Conservation (phyloP, 2,797 vertebrate genomes). For the Pseudomugil tenellus region DNA sequence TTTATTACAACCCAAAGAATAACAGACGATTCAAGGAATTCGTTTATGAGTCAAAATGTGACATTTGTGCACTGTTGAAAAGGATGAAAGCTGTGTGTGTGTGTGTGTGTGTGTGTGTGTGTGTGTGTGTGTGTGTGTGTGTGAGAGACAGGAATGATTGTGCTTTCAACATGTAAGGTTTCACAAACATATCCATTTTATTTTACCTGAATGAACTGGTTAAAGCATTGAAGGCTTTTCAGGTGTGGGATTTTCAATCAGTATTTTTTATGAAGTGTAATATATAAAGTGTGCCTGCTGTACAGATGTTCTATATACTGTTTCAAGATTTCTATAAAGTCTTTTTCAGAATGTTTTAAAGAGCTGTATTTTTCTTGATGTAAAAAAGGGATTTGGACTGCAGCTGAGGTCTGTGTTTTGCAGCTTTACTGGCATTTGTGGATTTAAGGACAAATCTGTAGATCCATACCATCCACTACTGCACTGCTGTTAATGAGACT, state of each 20-base stretch:
- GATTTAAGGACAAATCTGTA: too few species aligned
- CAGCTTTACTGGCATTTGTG: too few species aligned
- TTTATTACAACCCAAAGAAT: background rate
- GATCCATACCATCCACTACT: too few species aligned
- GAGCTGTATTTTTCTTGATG: constrained; percentile 51
- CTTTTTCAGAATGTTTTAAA: constrained; percentile 61
- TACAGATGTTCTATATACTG: constrained; percentile 50
- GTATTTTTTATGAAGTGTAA: constrained; percentile 61
- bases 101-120: background rate
- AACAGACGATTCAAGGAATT: background rate
- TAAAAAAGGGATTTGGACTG: constrained; percentile 39
- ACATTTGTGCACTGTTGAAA: constrained; percentile 40
- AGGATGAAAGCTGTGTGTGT: background rate
- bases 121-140: too few species aligned
- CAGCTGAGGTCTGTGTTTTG: constrained; percentile 61
- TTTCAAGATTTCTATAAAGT: constrained; percentile 60
- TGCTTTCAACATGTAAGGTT: background rate
- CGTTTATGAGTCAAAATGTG: background rate
- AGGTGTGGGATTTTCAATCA: constrained; percentile 51
- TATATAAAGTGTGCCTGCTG: constrained; percentile 70
- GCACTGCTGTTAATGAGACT: too few species aligned
- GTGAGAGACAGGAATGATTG: background rate
- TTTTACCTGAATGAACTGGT: constrained; percentile 54
- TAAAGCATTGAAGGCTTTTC: constrained; percentile 72
- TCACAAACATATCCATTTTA: constrained; percentile 27